Percentiles rank a stretch among this genome's conserved stretches.
Evolutionary conservation across 2,797 vertebrate genomes (phyloP).

Genomic region (Acrocephalus scirpaceus): DNA sequence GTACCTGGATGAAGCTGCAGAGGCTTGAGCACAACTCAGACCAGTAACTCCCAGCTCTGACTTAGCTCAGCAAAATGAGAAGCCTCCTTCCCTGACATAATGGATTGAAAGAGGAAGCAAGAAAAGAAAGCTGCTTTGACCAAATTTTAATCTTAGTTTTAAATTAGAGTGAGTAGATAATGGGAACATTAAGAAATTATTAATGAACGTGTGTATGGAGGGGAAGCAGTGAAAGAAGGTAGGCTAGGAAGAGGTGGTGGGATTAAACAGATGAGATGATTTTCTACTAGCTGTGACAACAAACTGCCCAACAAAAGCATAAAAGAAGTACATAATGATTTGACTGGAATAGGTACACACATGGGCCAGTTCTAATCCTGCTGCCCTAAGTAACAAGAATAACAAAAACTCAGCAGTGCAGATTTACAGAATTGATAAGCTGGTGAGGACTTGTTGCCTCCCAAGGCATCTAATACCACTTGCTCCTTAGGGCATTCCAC

Average conservation of each 20-base stretch:
- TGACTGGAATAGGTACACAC: neutral
- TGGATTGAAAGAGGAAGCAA: neutral
- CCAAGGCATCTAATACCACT: neutral
- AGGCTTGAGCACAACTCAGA: neutral
- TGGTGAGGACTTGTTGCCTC: neutral
- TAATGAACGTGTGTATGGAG: accelerated
- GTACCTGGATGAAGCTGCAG: neutral
- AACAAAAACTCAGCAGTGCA: neutral
- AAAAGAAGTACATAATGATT: neutral
- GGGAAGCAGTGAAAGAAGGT: neutral
- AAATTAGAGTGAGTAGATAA: neutral
- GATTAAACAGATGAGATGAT: neutral
- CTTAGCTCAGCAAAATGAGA: neutral
- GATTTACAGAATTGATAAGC: neutral
- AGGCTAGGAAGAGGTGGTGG: neutral
- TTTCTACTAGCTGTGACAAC: neutral
- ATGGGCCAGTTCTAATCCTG: accelerated
- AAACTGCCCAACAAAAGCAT: neutral
- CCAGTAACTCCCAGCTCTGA: neutral
- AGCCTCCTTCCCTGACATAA: neutral
- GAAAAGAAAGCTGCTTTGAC: neutral
- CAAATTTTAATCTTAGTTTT: neutral
- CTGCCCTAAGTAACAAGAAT: neutral
- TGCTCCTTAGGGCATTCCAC: neutral
- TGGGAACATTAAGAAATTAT: neutral